These are phyloP conservation scores for Papilio polytes DNA, from an alignment of 1,140 invertebrate genomes.

Conservation along the genomic window DNA sequence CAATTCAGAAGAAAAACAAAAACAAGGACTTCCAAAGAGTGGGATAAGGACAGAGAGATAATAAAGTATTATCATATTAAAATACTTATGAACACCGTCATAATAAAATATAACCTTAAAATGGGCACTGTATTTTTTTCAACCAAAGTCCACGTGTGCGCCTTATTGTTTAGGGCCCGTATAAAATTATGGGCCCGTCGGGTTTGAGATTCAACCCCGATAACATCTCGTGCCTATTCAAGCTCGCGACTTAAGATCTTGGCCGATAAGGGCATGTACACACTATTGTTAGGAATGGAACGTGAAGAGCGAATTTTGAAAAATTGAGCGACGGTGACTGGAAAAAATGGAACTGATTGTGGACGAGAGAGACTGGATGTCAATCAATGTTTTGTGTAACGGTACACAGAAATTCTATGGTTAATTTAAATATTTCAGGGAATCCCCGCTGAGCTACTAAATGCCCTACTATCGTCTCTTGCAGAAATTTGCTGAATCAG, in stretches of 20 bases:
- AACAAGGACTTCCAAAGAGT: no score
- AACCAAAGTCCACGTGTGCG: conserved; percentile 59
- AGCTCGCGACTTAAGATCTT: conserved; percentile 53
- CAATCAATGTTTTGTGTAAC: conserved; percentile 49
- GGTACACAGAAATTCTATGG: conserved; percentile 42
- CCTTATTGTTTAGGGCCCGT: conserved; percentile 62
- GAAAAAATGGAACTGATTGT: conserved; percentile 21
- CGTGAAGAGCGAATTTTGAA: conserved; percentile 35
- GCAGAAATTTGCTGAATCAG: background rate
- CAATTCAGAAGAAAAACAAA: no score
- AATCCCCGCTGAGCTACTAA: conserved; percentile 18
- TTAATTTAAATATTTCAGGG: conserved; percentile 5
- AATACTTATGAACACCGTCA: background rate
- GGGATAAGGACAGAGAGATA: background rate
- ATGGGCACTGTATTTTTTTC: conserved; percentile 28
- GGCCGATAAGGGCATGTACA: conserved; percentile 60
- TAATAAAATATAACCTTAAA: background rate
- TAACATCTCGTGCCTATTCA: conserved; percentile 68
- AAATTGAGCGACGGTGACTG: conserved; percentile 29
- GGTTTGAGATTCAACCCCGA: conserved; percentile 61
- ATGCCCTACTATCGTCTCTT: background rate
- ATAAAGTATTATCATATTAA: background rate
- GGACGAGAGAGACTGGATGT: conserved; percentile 11
- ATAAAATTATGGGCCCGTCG: conserved; percentile 42
- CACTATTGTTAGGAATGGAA: conserved; percentile 57